phyloP scores from a whole-genome alignment of 1,140 invertebrate genomes.

The Rhopalosiphum maidis region DNA sequence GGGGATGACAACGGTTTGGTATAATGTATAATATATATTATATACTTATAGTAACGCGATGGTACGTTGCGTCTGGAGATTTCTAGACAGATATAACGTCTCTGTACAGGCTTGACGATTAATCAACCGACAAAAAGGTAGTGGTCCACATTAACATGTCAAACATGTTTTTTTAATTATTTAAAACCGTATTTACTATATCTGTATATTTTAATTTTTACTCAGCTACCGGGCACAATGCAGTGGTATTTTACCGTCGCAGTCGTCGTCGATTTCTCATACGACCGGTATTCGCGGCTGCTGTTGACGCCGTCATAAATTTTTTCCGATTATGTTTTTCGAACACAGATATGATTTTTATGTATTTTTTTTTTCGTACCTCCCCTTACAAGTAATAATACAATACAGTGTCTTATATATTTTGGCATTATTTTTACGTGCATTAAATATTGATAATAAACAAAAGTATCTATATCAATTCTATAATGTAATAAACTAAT shows the following conservation, averaged over 20 bases:
- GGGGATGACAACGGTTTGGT: neutral
- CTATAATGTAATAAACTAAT: too few relatives aligned
- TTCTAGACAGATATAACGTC: slow-evolving; percentile 8
- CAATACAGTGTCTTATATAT: neutral
- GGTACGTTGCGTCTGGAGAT: slow-evolving; percentile 32
- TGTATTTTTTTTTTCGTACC: neutral
- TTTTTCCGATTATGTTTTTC: neutral
- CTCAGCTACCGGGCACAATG: slow-evolving; percentile 36
- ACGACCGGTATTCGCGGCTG: neutral
- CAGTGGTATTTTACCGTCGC: slow-evolving; percentile 39
- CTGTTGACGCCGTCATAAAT: neutral
- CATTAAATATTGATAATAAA: neutral
- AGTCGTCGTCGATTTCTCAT: neutral
- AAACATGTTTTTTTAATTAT: slow-evolving; percentile 34
- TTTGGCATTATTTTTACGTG: neutral
- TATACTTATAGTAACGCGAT: neutral
- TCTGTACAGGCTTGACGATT: slow-evolving; percentile 6
- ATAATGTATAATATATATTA: neutral
- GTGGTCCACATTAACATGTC: slow-evolving; percentile 45
- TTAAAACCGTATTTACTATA: slow-evolving; percentile 23
- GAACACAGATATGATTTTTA: neutral
- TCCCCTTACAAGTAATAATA: neutral
- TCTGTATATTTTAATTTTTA: slow-evolving; percentile 38
- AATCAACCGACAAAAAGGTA: slow-evolving; percentile 47
- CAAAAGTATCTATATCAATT: neutral